Conservation (phyloP, 2,113 vertebrate genomes). For the Pyxicephalus adspersus region DNA sequence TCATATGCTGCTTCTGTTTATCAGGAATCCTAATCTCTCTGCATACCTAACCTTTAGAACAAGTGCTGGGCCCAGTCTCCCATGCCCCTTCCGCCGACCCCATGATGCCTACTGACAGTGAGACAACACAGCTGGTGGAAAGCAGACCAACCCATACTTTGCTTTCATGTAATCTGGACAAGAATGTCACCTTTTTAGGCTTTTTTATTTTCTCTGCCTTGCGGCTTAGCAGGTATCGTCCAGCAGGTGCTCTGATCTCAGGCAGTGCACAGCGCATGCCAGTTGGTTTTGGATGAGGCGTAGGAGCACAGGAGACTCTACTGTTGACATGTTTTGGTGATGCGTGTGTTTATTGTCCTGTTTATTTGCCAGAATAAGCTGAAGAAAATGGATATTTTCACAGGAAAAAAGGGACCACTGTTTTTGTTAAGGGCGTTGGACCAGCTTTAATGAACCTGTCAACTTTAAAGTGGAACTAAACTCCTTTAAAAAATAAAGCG, state of each 20-base stretch:
- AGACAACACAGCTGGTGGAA: conserved; percentile 36
- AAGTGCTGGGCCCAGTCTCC: conserved; percentile 5
- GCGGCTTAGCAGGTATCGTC: conserved; percentile 13
- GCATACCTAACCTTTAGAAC: conserved; percentile 25
- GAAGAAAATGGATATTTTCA: conserved; percentile 17
- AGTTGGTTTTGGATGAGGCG: conserved; percentile 26
- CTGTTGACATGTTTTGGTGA: conserved; percentile 33
- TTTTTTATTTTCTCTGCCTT: neutral
- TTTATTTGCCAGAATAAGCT: conserved; percentile 34
- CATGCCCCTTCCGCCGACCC: conserved; percentile 13
- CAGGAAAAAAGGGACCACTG: neutral
- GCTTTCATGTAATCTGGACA: conserved; percentile 1
- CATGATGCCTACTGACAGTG: conserved; percentile 28
- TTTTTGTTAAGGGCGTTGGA: neutral
- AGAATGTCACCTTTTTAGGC: neutral
- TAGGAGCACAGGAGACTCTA: conserved; percentile 1
- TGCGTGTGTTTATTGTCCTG: conserved; percentile 23
- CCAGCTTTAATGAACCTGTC: neutral
- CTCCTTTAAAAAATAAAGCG: too few relatives aligned
- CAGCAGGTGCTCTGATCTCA: conserved; percentile 35
- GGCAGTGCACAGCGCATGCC: neutral
- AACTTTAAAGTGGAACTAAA: too few relatives aligned
- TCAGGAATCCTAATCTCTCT: conserved; percentile 9
- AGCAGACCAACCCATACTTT: neutral
- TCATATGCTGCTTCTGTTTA: neutral